Base-by-base conservation (phyloP, 2,888 invertebrate genomes). In the Torymus tubicola region DNA sequence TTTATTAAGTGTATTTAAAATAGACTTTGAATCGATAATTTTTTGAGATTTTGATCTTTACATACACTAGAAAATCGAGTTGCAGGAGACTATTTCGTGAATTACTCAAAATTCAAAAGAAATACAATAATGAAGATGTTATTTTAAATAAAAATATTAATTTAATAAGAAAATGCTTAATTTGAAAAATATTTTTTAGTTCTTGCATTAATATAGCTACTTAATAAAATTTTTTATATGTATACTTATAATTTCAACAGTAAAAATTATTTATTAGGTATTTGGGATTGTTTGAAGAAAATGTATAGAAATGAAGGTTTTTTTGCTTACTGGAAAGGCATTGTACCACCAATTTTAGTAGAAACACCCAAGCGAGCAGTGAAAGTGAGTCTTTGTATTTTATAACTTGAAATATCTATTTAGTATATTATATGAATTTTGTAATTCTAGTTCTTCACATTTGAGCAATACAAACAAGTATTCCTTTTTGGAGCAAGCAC, bases 331-430 rank as follows among this genome's bases (percentile, higher is more conserved):
- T 98, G 97, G 95, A 97, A 98, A 92, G 98, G 98, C 82, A 96
- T 98, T 84, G 86, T 98, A 84, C 98, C 98, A 5, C 98, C 98
- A 10, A 95, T 98, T 85, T 90, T 98, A 82, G 98, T 97, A 11
- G 98, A 98, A 92, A 98, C 98, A 0, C 98, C 98, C 1, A 98
- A 98, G 91, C 91, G 98, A 87, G 98, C 98, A 16, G 95, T 97
- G 14, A 98, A 98, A 91, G 93, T 94, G 90, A 86, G 85, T 85
- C 73, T 42, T 42, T 69, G 53, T 5, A 52, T 31, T 55, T 67
- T 64, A 50, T 31, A 64, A 16, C 31, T 52, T 58, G 63, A 71
- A 18, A 55, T 21, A 18, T 18, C 8, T 69, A 55, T 65, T 14
- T n/a, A 68, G 11, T 2, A 5, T 10, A 67, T 8, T 52, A 18